phyloP scores from a whole-genome alignment of 2,113 vertebrate genomes.

The Malaclemys terrapin region DNA sequence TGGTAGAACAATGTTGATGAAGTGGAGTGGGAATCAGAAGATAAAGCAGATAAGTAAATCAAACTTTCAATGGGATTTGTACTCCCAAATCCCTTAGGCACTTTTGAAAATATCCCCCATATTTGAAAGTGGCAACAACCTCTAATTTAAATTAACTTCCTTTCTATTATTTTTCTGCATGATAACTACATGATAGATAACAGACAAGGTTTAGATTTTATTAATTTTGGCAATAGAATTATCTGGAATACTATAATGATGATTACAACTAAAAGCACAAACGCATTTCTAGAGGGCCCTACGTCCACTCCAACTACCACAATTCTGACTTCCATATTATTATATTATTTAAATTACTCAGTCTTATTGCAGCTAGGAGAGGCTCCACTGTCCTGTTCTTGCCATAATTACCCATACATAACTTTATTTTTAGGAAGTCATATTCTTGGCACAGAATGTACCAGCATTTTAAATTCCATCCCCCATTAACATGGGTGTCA shows the following conservation, averaged over 20 bases:
- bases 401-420: fast-evolving
- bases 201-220: neutral
- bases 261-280: neutral
- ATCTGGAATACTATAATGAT: fast-evolving
- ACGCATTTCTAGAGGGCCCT: too few species aligned
- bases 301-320: neutral
- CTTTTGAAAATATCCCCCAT: neutral
- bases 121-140: neutral
- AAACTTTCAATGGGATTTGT: neutral
- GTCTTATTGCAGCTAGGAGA: neutral
- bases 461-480: neutral
- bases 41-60: neutral
- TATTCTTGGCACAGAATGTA: neutral
- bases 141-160: too few species aligned
- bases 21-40: neutral
- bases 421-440: fast-evolving
- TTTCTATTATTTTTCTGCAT: neutral
- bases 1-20: neutral
- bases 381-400: neutral
- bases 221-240: neutral
- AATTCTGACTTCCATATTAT: neutral
- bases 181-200: neutral
- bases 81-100: neutral
- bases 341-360: neutral
- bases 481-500: fast-evolving